Evolutionary conservation across 1,140 invertebrate genomes (phyloP), one percentile per base, ranked within the genome.

Genomic region (Monochamus saltuarius): DNA sequence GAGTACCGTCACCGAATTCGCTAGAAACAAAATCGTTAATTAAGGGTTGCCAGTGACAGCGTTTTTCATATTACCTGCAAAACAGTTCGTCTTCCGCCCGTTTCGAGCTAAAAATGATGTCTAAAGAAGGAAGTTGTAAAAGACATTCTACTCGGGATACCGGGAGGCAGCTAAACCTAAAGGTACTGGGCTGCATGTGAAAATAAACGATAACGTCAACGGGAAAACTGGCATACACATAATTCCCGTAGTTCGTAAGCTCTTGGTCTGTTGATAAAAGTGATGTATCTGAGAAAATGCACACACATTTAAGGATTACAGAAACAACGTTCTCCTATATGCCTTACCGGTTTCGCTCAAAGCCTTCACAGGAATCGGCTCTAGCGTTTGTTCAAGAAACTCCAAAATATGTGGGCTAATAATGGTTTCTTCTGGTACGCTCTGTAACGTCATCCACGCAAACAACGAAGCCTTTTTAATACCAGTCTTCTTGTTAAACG

Each of bases 201-300:
- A 99, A 95, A 77, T 98, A 97, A 7, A 99, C 96, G 67, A 99
- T 94, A 8, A 99, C 94, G 80, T 99, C 97, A 0, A 99, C 95
- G 0, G 97, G 97, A 75, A 99, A 98, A 57, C 94, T 96, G 9
- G 92, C 89, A 72, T 94, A 94, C 58, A 89, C 89, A 74, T 92
- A 91, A 75, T 90, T 89, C 4, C 87, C 87, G 73, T 83, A 85
- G 59, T 81, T 82, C 4, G 84, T 77, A 11, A 82, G 81, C 60
- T 82, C 83, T 56, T 81, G 71, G 59, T 81, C 79, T 0, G 80
- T 76, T 0, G 76, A 73, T 4, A 73, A 45, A 8, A 74, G 40
- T 2, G 74, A 72, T 10, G 64, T 70, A 36, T 69, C 72, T 67
- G 56, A 36, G 66, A 65, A 45, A 19, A 50, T 2, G 22, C 8